phyloP scores from a whole-genome alignment of 2,797 vertebrate genomes.

The Poliocrania exsul region DNA sequence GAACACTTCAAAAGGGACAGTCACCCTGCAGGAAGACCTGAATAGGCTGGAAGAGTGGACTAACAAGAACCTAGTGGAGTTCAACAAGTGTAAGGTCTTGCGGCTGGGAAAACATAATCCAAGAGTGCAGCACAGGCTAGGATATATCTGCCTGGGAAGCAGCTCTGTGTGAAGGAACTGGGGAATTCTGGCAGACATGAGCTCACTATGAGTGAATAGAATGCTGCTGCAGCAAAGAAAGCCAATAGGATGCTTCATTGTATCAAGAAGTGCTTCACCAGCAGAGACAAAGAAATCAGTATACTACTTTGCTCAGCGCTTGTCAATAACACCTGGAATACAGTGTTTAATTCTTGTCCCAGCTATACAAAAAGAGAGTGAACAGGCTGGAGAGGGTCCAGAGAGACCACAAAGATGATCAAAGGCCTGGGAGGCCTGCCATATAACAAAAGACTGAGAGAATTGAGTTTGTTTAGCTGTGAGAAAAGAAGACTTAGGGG shows the following conservation, averaged over 20 bases:
- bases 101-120: not conserved
- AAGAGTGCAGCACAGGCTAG: not conserved
- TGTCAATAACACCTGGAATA: not conserved
- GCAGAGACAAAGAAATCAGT: not conserved
- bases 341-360: not conserved
- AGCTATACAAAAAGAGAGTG: rapidly evolving
- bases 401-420: not conserved
- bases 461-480: not conserved
- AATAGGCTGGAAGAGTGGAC: not conserved
- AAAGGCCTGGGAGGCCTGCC: not conserved
- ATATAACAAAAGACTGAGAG: not conserved
- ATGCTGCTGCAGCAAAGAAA: not conserved
- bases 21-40: not conserved
- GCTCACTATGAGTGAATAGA: not conserved
- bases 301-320: not conserved
- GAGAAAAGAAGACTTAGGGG: not conserved
- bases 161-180: not conserved
- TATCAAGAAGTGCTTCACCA: not conserved
- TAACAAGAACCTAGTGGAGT: not conserved
- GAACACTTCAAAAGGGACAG: not conserved
- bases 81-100: not conserved
- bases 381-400: not conserved
- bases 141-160: not conserved
- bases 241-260: not conserved
- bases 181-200: not conserved